Evolutionary conservation across 2,797 vertebrate species (phyloP), one percentile per base, ranked within the genome.

Genomic region (Pseudopleuronectes americanus): DNA sequence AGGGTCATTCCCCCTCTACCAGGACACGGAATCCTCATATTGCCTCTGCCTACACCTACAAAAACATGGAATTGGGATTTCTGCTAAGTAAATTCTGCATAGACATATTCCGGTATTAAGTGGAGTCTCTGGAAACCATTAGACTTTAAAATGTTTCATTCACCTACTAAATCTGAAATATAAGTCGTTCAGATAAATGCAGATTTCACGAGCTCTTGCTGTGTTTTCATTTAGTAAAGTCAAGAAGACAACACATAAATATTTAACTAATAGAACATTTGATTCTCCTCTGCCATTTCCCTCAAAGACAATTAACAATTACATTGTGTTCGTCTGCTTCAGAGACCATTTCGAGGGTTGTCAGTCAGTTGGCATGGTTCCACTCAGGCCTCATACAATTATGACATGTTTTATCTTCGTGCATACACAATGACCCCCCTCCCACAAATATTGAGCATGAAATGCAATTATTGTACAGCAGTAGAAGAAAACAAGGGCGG

Each of bases 381-480:
- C 53, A 64, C 17, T 33, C 48, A 43, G 36, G 31, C 57, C 57
- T 80, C 41, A 48, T 74, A 72, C 61, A 57, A 73, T 79, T 81
- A 74, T 71, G 53, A 79, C 52, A 23, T 65, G 64, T 77, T 79
- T 82, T 66, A 80, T 87, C 74, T 80, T 68, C 66, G 62, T 23
- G 36, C 55, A 84, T 65, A 73, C 68, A 76, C 74, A 84, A 56
- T 80, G 83, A 84, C 36, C 75, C 76, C 64, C 74, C 81, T 67
- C 72, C 76, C 67, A 70, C 61, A 84, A 83, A 86, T 59, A 69
- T 69, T n/a, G 22, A 74, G 69, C 76, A 77, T 77, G 73, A 83
- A 83, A 79, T 64, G 75, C 76, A 88, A 87, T 89, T 85, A 89
- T 79, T 83, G 76, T 86, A 73, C 76, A 79, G 76, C 74, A 61